A percentile compares a stretch with the other conserved stretches of the same genome.
Evolutionary conservation across 2,888 invertebrate species (phyloP).

Genomic region (Sussaba pulchella): DNA sequence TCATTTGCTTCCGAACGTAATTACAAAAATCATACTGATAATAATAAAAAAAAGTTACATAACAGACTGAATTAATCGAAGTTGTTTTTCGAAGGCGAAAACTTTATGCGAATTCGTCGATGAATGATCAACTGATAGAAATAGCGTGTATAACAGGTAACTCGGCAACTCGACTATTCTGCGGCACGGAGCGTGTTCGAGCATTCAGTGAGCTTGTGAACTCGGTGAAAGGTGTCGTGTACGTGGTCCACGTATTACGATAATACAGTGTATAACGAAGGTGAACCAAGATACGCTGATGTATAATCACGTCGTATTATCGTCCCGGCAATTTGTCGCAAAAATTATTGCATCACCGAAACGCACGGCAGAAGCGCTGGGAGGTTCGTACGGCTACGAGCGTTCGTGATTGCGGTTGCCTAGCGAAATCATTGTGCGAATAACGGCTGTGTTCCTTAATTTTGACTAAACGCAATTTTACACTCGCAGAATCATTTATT

Average conservation of each 20-base stretch:
- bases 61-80: not conserved
- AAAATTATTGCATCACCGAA: constrained; percentile 51
- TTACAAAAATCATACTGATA: too few species aligned
- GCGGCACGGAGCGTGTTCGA: not conserved
- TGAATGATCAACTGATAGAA: not conserved
- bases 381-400: not conserved
- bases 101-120: too few species aligned
- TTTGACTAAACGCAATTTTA: constrained; percentile 25
- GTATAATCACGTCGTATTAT: constrained; percentile 45
- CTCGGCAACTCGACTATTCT: not conserved
- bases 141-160: not conserved
- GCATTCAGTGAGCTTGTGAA: constrained; percentile 6
- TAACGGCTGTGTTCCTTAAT: constrained; percentile 13
- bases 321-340: constrained; percentile 19
- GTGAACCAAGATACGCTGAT: not conserved
- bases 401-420: constrained; percentile 47
- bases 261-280: constrained; percentile 5
- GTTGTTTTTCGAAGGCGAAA: not conserved
- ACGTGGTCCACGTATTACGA: not conserved
- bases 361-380: not conserved
- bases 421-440: constrained; percentile 53
- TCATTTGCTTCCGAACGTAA: too few species aligned
- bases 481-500: too few species aligned
- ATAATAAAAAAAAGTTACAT: not conserved
- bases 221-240: constrained; percentile 53